Conservation (phyloP, 2,797 vertebrate genomes). For the Nothura maculosa region DNA sequence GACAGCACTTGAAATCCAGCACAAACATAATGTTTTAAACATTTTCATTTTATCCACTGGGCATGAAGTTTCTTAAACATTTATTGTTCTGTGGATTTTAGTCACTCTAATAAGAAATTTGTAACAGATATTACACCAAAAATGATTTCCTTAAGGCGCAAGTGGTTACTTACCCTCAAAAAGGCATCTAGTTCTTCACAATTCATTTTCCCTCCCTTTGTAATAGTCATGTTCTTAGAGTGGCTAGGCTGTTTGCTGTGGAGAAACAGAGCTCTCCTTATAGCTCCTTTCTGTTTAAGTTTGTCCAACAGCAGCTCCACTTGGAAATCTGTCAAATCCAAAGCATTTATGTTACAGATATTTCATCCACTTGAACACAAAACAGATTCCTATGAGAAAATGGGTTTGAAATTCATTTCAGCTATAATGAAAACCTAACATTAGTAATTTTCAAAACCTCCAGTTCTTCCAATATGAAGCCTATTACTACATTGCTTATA, state of each 20-base stretch:
- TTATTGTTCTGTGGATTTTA: neutral
- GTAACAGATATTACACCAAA: neutral
- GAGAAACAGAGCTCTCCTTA: constrained; percentile 92
- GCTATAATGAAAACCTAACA: neutral
- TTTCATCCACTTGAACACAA: neutral
- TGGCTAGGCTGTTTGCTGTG: constrained; percentile 84
- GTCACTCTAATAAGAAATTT: neutral
- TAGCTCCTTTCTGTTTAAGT: constrained; percentile 94
- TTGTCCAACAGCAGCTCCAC: constrained; percentile 93
- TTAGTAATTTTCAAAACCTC: neutral
- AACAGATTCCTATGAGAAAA: neutral
- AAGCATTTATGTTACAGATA: neutral
- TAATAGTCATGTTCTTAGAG: constrained; percentile 90
- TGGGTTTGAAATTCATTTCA: neutral
- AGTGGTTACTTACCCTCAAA: constrained; percentile 85
- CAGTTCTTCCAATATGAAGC: neutral
- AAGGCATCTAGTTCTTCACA: constrained; percentile 93
- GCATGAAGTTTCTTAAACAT: neutral
- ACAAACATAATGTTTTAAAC: rapidly evolving
- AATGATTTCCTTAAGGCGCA: neutral
- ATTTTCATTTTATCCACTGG: neutral
- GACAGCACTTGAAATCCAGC: neutral
- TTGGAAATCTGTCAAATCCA: constrained; percentile 86
- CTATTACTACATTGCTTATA: neutral
- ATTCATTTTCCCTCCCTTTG: constrained; percentile 79